Percentiles rank a stretch among this genome's conserved stretches.
phyloP scores from a whole-genome alignment of 2,888 invertebrate species.

The Nymphalis polychloros region DNA sequence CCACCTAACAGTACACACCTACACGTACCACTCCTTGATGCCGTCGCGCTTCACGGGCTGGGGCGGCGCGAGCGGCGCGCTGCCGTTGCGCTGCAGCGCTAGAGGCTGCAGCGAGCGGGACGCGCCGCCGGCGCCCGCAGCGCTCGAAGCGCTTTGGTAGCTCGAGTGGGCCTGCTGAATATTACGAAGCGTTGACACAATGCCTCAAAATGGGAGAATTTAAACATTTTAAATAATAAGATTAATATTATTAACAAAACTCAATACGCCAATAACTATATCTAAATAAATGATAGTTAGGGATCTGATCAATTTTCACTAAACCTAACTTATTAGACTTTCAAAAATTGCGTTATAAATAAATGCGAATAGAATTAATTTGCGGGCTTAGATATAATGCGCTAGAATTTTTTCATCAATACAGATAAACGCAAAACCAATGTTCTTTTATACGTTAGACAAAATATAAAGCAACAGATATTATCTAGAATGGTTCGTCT shows the following conservation, averaged over 20 bases:
- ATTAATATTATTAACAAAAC: not conserved
- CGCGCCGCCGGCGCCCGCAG: constrained; percentile 54
- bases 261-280: too few relatives aligned
- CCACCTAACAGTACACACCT: constrained; percentile 47
- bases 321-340: too few relatives aligned
- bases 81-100: constrained; percentile 64
- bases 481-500: too few relatives aligned
- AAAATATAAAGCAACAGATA: too few relatives aligned
- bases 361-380: too few relatives aligned
- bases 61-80: constrained; percentile 78
- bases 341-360: too few relatives aligned
- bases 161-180: constrained; percentile 71
- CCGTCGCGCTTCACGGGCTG: constrained; percentile 89
- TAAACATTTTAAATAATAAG: not conserved
- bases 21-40: constrained; percentile 98
- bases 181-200: not conserved
- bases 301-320: too few relatives aligned
- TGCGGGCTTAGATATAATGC: too few relatives aligned
- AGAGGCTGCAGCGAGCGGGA: constrained; percentile 77
- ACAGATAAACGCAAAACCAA: too few relatives aligned
- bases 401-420: too few relatives aligned
- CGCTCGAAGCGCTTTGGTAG: constrained; percentile 72
- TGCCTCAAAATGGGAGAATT: not conserved
- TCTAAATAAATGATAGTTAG: too few relatives aligned
- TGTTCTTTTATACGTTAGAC: too few relatives aligned